phyloP scores from a whole-genome alignment of 2,797 vertebrate species.

The Heteromormyrus szaboi region DNA sequence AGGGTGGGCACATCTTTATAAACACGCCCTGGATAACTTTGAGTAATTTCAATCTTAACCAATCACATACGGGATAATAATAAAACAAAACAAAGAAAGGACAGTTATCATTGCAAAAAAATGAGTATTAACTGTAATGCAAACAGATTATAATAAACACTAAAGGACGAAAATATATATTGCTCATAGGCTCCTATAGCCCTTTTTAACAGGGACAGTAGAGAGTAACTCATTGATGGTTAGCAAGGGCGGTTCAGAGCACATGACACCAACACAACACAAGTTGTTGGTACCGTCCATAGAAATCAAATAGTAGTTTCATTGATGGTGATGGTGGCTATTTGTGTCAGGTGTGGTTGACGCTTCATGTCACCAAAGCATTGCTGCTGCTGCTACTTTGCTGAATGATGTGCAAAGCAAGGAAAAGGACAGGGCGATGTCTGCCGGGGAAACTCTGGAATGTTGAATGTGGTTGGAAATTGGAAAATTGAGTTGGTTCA shows the following conservation, averaged over 20 bases:
- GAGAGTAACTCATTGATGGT: not conserved
- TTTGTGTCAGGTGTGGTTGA: not conserved
- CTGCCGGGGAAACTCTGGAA: constrained; percentile 2
- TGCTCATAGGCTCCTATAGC: not conserved
- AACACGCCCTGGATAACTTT: not conserved
- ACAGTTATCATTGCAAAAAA: not conserved
- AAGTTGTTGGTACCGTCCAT: not conserved
- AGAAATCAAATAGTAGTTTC: not conserved
- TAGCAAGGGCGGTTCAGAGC: not conserved
- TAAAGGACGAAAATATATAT: not conserved
- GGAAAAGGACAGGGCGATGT: not conserved
- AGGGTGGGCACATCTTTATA: not conserved
- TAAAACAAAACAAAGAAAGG: not conserved
- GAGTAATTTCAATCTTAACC: not conserved
- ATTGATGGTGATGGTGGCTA: not conserved
- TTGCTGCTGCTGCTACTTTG: not conserved
- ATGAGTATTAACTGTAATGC: not conserved
- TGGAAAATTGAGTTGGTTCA: constrained; percentile 17
- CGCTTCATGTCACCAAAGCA: not conserved
- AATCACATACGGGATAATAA: not conserved
- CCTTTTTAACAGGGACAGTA: not conserved
- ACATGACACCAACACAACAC: not conserved
- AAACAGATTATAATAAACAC: not conserved
- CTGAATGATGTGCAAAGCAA: not conserved
- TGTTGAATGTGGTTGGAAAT: constrained; percentile 8